A percentile compares a stretch with the other conserved stretches of the same genome.
phyloP scores from a whole-genome alignment of 2,888 invertebrate genomes.

The Nomada fabriciana region DNA sequence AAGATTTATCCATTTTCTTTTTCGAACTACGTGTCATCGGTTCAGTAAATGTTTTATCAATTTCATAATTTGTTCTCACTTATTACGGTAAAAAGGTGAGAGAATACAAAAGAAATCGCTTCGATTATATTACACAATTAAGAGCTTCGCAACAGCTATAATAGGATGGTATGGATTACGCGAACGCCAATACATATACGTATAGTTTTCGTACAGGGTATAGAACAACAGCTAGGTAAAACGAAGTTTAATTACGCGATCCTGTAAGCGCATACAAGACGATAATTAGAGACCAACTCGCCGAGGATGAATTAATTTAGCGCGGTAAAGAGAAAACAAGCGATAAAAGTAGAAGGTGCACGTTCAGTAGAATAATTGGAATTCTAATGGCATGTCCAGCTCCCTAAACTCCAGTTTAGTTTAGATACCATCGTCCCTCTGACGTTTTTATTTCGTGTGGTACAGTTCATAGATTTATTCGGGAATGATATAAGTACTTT shows the following conservation, averaged over 20 bases:
- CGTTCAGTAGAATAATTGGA: slow-evolving; percentile 40
- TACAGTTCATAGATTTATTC: neutral
- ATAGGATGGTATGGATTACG: neutral
- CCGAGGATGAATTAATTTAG: slow-evolving; percentile 30
- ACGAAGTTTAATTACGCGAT: slow-evolving; percentile 7
- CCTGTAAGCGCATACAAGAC: neutral
- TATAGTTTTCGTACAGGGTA: neutral
- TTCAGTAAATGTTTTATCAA: too few relatives aligned
- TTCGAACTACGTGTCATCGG: too few relatives aligned
- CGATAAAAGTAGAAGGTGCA: slow-evolving; percentile 22
- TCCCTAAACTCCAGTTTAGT: slow-evolving; percentile 14
- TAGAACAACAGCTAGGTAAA: neutral
- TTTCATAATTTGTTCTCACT: too few relatives aligned
- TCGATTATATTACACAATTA: neutral
- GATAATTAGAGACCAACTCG: slow-evolving; percentile 26
- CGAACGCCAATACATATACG: neutral
- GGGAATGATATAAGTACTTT: neutral
- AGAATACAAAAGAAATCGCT: neutral
- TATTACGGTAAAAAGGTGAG: too few relatives aligned
- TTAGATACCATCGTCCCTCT: neutral
- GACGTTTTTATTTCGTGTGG: too few relatives aligned
- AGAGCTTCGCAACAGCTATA: neutral
- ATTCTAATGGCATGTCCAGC: slow-evolving; percentile 15
- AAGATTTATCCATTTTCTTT: too few relatives aligned
- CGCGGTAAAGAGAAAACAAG: slow-evolving; percentile 32